Percentiles rank a stretch among this genome's conserved stretches.
Conservation (phyloP, 2,113 vertebrate genomes). For the Eolophus roseicapilla region DNA sequence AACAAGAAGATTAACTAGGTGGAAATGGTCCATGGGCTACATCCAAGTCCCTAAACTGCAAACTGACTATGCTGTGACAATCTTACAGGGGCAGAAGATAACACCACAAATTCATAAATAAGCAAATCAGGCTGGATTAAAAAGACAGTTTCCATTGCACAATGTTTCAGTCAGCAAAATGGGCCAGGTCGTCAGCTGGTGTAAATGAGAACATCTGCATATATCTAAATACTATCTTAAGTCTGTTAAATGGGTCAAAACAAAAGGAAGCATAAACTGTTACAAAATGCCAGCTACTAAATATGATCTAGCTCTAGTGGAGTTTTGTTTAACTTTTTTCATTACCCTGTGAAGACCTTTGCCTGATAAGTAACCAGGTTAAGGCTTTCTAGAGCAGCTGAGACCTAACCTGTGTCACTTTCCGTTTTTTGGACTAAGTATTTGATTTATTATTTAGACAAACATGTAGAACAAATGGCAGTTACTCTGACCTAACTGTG, state of each 20-base stretch:
- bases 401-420: neutral
- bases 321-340: neutral
- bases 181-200: neutral
- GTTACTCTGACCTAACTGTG: neutral
- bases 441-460: neutral
- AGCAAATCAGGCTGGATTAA: neutral
- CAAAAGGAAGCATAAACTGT: neutral
- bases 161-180: neutral
- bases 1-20: neutral
- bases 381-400: neutral
- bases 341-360: neutral
- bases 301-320: neutral
- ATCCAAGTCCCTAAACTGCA: neutral
- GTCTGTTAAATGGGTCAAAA: neutral
- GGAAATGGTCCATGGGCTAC: neutral
- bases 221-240: neutral
- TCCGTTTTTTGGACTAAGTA: neutral
- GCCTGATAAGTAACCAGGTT: neutral
- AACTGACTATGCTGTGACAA: neutral
- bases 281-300: neutral
- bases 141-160: neutral
- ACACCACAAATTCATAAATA: neutral
- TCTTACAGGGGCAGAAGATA: neutral
- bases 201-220: neutral
- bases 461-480: neutral